phyloP scores from a whole-genome alignment of 2,888 invertebrate genomes.

The Zele albiditarsus region DNA sequence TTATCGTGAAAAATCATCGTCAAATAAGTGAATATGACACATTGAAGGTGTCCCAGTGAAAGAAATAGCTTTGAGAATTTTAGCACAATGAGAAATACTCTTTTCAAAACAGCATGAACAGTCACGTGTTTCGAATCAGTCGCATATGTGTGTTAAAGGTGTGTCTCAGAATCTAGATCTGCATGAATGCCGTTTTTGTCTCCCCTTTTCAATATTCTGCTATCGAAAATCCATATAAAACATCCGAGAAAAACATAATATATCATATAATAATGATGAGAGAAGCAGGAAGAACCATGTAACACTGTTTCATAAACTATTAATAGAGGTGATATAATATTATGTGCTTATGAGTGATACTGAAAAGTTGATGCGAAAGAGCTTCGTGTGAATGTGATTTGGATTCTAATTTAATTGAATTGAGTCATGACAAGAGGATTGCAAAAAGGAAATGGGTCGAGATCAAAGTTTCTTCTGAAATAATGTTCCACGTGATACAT shows the following conservation, averaged over 20 bases:
- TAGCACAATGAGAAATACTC: no score
- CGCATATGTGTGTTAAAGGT: neutral
- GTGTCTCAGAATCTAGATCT: neutral
- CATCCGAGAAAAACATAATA: neutral
- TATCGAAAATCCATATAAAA: neutral
- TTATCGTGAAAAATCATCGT: neutral
- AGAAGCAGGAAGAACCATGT: neutral
- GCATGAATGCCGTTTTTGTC: neutral
- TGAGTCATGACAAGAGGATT: neutral
- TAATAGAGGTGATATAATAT: neutral
- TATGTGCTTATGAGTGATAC: neutral
- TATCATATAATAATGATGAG: neutral
- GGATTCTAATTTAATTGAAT: neutral
- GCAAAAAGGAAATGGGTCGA: neutral
- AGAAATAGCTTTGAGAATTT: neutral
- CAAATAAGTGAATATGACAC: neutral
- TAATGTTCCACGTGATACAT: neutral
- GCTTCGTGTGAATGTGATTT: neutral
- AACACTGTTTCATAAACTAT: neutral
- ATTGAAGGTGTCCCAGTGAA: neutral
- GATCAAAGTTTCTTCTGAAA: neutral
- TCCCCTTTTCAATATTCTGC: neutral
- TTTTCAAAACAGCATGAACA: no score
- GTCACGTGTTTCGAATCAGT: no score
- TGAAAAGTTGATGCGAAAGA: slow-evolving; percentile 44